phyloP scores from a whole-genome alignment of 1,140 invertebrate genomes.

The Bradysia coprophila region DNA sequence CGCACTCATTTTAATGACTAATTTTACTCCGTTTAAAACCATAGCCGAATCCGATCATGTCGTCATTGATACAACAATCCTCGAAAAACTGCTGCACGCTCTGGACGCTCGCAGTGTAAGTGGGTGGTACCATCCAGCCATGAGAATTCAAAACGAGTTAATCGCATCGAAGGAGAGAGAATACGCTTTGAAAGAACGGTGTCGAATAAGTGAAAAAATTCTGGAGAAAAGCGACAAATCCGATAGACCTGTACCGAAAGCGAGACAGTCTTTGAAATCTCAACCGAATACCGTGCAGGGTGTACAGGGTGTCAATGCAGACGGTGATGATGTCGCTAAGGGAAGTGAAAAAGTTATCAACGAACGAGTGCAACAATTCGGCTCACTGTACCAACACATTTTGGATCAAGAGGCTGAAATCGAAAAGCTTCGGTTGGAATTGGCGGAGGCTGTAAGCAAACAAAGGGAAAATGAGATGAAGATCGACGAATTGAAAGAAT shows the following conservation, averaged over 20 bases:
- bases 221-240: constrained; percentile 5
- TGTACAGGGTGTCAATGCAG: not conserved
- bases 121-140: constrained; percentile 37
- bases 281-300: not conserved
- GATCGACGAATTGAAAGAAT: not conserved
- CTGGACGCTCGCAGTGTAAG: constrained; percentile 29
- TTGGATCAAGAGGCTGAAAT: not conserved
- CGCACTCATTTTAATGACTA: not conserved
- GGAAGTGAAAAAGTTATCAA: not conserved
- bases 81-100: constrained; percentile 34
- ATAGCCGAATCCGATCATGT: constrained; percentile 20
- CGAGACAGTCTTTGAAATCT: not conserved
- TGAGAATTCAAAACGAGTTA: constrained; percentile 33
- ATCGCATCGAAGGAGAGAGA: constrained; percentile 35
- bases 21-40: not conserved
- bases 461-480: not conserved
- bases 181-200: constrained; percentile 28
- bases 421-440: not conserved
- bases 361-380: not conserved
- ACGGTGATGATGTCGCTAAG: not conserved
- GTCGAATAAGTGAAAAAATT: constrained; percentile 4
- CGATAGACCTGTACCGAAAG: not conserved
- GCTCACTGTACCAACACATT: not conserved
- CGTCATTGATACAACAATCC: constrained; percentile 30
- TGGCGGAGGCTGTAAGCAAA: constrained; percentile 4